Evolutionary conservation across 2,888 invertebrate species (phyloP).

Genomic region (Phengaris arion): DNA sequence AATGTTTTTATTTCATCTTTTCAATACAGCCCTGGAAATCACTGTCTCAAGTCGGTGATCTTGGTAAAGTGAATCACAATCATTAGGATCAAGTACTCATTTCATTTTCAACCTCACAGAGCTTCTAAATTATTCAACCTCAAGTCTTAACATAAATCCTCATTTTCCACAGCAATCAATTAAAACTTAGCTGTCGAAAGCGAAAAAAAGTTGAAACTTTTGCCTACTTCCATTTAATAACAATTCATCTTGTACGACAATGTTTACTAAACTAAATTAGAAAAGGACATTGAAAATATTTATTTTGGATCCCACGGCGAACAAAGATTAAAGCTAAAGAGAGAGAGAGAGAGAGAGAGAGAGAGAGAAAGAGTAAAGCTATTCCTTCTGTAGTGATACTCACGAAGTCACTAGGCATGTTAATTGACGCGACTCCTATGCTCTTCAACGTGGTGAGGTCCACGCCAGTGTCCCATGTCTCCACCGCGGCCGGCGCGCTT

Average conservation of each 20-base stretch:
- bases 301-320: no score
- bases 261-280: no score
- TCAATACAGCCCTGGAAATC: background rate
- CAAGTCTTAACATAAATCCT: background rate
- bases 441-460: constrained; percentile 84
- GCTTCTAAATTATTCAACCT: background rate
- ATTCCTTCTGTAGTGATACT: constrained; percentile 49
- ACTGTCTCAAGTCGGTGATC: background rate
- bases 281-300: no score
- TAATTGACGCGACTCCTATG: constrained; percentile 90
- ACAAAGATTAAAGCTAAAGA: no score
- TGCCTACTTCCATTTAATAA: no score
- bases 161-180: background rate
- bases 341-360: no score
- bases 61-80: constrained; percentile 1
- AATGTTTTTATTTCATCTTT: background rate
- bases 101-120: constrained; percentile 5
- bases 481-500: constrained; percentile 86
- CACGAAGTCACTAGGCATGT: constrained; percentile 87
- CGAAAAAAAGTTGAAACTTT: no score
- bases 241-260: no score
- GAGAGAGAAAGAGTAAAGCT: no score
- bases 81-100: background rate
- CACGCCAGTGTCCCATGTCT: constrained; percentile 96
- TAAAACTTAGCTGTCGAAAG: background rate